Conservation (phyloP, 2,888 invertebrate genomes). For the Pardosa pseudoannulata region DNA sequence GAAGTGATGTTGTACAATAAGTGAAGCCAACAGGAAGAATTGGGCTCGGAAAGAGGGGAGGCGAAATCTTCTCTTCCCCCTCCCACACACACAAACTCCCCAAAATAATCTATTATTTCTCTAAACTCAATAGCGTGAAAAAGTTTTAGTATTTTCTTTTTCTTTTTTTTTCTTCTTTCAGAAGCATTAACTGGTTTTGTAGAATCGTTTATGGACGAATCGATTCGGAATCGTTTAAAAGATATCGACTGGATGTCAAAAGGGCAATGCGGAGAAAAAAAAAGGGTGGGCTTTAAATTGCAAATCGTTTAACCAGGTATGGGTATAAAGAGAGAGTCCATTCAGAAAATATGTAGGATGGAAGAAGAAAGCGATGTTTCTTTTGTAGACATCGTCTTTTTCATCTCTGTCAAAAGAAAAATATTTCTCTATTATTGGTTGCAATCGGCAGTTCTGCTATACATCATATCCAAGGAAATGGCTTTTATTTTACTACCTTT, state of each 20-base stretch:
- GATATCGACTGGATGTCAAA: constrained; percentile 35
- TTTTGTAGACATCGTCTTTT: background rate
- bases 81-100: too few species aligned
- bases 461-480: too few species aligned
- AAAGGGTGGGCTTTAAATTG: background rate
- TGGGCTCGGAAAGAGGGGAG: constrained; percentile 13
- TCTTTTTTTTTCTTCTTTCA: constrained; percentile 18
- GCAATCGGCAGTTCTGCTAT: too few species aligned
- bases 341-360: background rate
- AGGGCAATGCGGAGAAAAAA: background rate
- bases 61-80: background rate
- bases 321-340: background rate
- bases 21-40: constrained; percentile 21
- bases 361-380: background rate
- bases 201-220: constrained; percentile 53
- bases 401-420: too few species aligned
- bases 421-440: too few species aligned
- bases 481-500: too few species aligned
- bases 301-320: background rate
- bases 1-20: constrained; percentile 69
- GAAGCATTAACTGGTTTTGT: constrained; percentile 39
- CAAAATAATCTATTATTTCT: constrained; percentile 69
- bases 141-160: constrained; percentile 27
- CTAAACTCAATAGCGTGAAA: constrained; percentile 58
- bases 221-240: constrained; percentile 49